These are phyloP conservation scores for Epistrophe eligans DNA, from an alignment of 2,888 invertebrate species.

Conservation along the genomic window DNA sequence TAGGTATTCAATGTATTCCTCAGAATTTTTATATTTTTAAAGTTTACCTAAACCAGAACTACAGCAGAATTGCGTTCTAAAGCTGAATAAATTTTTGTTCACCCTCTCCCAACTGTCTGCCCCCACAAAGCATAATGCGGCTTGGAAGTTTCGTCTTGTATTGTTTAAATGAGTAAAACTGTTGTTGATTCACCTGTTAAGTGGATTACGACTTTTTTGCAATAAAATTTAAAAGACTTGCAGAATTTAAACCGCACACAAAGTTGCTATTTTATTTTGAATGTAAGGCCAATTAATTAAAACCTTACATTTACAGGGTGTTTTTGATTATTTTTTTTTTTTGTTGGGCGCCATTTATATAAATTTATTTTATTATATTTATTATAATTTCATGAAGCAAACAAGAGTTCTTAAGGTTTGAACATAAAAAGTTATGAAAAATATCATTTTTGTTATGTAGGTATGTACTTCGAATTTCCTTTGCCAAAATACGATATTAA, in stretches of 20 bases:
- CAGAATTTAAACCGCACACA: conserved; percentile 32
- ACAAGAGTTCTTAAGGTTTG: no score
- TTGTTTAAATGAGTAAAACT: conserved; percentile 11
- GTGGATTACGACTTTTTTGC: conserved; percentile 65
- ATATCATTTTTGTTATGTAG: no score
- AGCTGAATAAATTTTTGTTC: not conserved
- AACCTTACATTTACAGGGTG: not conserved
- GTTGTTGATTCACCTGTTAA: conserved; percentile 66
- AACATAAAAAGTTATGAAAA: no score
- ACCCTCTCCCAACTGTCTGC: no score
- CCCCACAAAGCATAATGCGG: not conserved
- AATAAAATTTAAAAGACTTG: conserved; percentile 27
- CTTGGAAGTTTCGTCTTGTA: conserved; percentile 21
- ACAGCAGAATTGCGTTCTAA: conserved; percentile 2
- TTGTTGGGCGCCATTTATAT: conserved; percentile 15
- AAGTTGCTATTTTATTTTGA: conserved; percentile 9
- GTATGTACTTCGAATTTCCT: no score
- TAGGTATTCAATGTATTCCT: conserved; percentile 19
- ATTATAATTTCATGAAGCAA: no score
- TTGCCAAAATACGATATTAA: no score
- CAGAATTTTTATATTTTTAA: conserved; percentile 16
- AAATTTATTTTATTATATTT: no score
- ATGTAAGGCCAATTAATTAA: conserved; percentile 19
- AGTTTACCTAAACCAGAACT: conserved; percentile 3
- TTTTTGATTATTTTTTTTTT: not conserved